These are phyloP conservation scores for Teleogryllus oceanicus DNA, from an alignment of 2,888 invertebrate genomes.

Conservation along the genomic window DNA sequence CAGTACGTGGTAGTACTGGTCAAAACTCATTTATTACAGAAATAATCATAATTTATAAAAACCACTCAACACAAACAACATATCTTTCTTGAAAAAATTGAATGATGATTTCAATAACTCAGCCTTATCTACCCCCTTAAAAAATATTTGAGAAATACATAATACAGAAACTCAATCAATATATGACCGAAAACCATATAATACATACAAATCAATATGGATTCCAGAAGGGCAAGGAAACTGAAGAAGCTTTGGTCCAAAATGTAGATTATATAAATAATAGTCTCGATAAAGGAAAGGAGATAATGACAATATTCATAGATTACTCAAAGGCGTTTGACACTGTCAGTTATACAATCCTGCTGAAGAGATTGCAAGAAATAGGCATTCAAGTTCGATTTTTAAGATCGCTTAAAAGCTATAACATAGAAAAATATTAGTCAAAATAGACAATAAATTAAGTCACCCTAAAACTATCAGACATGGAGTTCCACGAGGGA, in stretches of 20 bases:
- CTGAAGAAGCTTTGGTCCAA: background rate
- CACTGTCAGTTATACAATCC: too few species aligned
- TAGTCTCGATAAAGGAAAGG: background rate
- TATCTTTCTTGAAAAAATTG: background rate
- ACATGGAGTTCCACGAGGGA: too few species aligned
- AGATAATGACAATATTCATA: background rate
- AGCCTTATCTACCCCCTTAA: background rate
- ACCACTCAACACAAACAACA: too few species aligned
- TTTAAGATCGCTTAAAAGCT: background rate
- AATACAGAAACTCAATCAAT: background rate
- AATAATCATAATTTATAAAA: too few species aligned
- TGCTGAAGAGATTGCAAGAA: too few species aligned
- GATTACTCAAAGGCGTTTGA: background rate
- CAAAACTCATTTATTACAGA: too few species aligned
- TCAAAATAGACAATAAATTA: background rate
- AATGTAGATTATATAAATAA: background rate
- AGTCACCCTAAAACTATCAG: too few species aligned
- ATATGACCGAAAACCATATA: too few species aligned
- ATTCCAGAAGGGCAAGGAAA: slow-evolving; percentile 9
- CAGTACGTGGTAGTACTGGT: too few species aligned
- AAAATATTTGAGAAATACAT: slow-evolving; percentile 19
- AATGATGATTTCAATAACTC: background rate
- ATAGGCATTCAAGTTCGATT: too few species aligned
- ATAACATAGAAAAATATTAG: background rate
- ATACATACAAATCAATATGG: slow-evolving; percentile 18